phyloP scores from a whole-genome alignment of 2,888 invertebrate species.

The Acrobasis suavella region DNA sequence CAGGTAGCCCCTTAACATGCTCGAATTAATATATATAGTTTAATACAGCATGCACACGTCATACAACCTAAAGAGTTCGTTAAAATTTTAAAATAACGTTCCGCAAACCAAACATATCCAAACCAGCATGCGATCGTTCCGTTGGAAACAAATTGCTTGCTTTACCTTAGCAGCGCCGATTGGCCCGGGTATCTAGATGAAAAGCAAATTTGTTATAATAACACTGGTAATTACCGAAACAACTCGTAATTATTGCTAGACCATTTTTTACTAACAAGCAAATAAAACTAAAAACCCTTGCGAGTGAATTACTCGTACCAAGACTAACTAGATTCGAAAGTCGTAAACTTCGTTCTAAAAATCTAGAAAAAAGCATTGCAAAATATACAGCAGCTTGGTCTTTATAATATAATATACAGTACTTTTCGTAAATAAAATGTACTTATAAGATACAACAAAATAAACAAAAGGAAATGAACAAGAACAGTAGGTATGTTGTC shows the following conservation, averaged over 20 bases:
- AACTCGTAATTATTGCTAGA: background rate
- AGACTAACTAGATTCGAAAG: too few species aligned
- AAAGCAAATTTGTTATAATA: constrained; percentile 30
- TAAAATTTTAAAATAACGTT: constrained; percentile 8
- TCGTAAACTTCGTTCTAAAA: too few species aligned
- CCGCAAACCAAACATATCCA: constrained; percentile 18
- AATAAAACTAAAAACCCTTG: too few species aligned
- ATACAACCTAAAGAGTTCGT: background rate
- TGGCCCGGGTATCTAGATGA: constrained; percentile 58
- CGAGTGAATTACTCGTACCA: too few species aligned
- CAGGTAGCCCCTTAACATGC: too few species aligned
- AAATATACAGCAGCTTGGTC: background rate
- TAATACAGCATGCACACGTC: background rate
- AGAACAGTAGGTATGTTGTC: background rate
- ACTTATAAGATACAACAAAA: background rate
- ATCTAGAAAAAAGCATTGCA: too few species aligned
- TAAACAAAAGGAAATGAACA: background rate
- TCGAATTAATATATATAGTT: background rate
- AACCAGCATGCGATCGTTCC: constrained; percentile 37
- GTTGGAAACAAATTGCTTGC: constrained; percentile 24
- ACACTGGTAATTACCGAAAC: constrained; percentile 18
- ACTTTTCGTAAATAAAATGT: too few species aligned
- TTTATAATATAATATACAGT: background rate
- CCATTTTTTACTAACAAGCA: background rate
- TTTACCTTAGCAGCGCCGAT: constrained; percentile 59